These are phyloP conservation scores for Caenorhabditis sinica DNA, from an alignment of 2,888 invertebrate genomes.

Conservation along the genomic window DNA sequence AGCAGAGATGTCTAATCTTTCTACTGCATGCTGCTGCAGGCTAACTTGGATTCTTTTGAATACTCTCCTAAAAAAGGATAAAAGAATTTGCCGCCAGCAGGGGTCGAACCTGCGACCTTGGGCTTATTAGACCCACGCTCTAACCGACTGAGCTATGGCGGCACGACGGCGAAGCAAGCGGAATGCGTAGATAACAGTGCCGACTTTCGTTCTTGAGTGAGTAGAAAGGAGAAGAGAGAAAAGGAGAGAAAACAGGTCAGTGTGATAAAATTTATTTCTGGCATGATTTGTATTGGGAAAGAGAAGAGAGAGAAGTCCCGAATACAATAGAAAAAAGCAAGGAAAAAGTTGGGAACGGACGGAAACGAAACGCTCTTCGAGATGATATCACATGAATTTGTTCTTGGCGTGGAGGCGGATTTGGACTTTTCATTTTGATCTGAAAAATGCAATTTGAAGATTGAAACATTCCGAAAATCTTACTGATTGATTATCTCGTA, in stretches of 20 bases:
- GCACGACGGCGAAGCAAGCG: conserved; percentile 34
- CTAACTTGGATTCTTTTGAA: too few relatives aligned
- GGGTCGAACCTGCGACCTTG: conserved; percentile 83
- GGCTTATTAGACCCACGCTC: conserved; percentile 84
- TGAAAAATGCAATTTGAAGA: conserved; percentile 1
- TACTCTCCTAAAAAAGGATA: conserved; percentile 23
- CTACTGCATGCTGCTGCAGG: too few relatives aligned
- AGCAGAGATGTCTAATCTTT: too few relatives aligned
- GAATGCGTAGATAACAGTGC: too few relatives aligned
- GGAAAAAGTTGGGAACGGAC: conserved; percentile 15
- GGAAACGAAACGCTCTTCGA: conserved; percentile 40
- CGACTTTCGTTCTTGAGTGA: neutral
- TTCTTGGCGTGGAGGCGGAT: too few relatives aligned
- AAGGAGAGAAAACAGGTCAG: neutral
- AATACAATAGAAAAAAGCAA: conserved; percentile 6
- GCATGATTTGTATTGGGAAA: neutral
- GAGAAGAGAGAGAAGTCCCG: conserved; percentile 1
- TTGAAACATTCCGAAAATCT: neutral
- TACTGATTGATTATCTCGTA: conserved; percentile 60
- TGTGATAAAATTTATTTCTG: neutral
- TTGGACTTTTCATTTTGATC: conserved; percentile 43
- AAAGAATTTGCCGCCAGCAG: conserved; percentile 82
- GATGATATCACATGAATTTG: conserved; percentile 50
- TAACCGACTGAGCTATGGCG: conserved; percentile 83
- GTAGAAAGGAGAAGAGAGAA: neutral